A percentile compares a stretch with the other conserved stretches of the same genome.
These are phyloP conservation scores for Folsomia manolachei DNA, from an alignment of 2,888 invertebrate species.

Conservation along the genomic window DNA sequence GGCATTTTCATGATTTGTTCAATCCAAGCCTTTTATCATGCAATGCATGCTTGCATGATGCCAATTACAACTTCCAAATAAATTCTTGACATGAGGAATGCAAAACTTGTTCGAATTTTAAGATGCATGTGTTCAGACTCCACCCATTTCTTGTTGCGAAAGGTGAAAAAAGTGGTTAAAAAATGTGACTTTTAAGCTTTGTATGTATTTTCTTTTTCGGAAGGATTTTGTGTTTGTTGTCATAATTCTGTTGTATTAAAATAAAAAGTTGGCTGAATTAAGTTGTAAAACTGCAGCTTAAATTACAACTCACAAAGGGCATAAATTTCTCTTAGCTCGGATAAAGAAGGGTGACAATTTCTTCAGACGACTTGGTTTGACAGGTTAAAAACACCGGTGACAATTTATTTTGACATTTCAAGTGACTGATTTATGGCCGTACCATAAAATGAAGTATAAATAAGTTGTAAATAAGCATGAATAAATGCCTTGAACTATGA, in stretches of 20 bases:
- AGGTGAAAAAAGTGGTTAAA: too few species aligned
- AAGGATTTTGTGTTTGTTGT: background rate
- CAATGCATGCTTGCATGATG: background rate
- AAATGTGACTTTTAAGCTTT: too few species aligned
- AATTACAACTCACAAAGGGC: too few species aligned
- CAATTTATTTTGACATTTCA: constrained; percentile 4
- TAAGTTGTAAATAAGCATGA: background rate
- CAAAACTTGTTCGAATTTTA: background rate
- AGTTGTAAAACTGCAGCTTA: too few species aligned
- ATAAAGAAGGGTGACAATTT: too few species aligned
- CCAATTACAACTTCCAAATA: background rate
- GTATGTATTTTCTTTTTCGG: too few species aligned
- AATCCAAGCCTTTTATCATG: background rate
- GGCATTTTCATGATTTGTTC: background rate
- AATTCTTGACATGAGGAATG: background rate
- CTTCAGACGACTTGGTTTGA: too few species aligned
- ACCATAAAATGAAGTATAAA: too few species aligned
- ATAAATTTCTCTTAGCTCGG: too few species aligned
- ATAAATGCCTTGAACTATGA: background rate
- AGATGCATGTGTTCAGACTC: background rate
- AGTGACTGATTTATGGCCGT: background rate
- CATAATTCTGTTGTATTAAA: background rate
- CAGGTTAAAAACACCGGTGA: background rate
- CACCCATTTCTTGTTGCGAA: too few species aligned
- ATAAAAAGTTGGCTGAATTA: background rate